Conservation (phyloP, 2,888 invertebrate species). For the Didymodactylos carnosus region DNA sequence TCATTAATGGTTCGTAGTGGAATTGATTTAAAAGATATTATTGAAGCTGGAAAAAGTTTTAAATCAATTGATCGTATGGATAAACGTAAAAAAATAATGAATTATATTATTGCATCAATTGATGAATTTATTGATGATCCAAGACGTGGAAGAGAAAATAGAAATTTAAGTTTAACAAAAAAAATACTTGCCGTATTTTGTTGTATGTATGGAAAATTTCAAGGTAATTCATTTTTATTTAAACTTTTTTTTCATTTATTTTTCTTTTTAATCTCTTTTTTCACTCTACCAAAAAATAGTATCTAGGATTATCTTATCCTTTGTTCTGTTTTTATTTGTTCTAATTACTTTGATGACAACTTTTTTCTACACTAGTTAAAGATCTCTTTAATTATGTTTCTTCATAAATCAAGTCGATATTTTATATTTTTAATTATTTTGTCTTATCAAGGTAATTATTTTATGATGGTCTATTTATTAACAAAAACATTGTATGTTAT, state of each 20-base stretch:
- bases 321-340: no score
- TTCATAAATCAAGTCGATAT: no score
- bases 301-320: no score
- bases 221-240: no score
- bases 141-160: neutral
- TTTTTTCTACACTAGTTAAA: no score
- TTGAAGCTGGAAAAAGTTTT: slow-evolving; percentile 11
- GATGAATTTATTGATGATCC: slow-evolving; percentile 12
- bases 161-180: neutral
- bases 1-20: slow-evolving; percentile 4
- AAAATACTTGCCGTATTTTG: neutral
- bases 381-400: no score
- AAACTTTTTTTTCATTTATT: no score
- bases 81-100: slow-evolving; percentile 12
- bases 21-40: slow-evolving; percentile 8
- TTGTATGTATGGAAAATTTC: slow-evolving; percentile 2
- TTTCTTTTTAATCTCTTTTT: no score
- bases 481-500: slow-evolving; percentile 8
- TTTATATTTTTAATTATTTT: no score
- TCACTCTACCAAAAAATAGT: no score
- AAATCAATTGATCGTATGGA: slow-evolving; percentile 11
- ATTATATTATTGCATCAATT: slow-evolving; percentile 11
- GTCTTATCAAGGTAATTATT: slow-evolving; percentile 8
- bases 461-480: slow-evolving; percentile 10
- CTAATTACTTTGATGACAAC: no score